Percentiles rank a stretch among this genome's conserved stretches.
Conservation (phyloP, 23 tunicate species). For the Botrylloides violaceus region DNA sequence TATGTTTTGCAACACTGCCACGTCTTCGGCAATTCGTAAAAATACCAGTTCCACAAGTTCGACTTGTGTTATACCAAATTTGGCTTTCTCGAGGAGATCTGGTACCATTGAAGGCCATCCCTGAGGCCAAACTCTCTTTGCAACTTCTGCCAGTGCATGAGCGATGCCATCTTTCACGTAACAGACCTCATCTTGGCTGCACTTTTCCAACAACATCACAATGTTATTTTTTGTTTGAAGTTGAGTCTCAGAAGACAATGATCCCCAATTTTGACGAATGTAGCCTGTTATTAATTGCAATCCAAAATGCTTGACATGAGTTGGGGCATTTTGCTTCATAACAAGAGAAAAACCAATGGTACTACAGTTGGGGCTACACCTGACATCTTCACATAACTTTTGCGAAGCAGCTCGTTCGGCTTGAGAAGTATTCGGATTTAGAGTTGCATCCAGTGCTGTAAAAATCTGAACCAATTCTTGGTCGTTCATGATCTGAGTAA, state of each 20-base stretch:
- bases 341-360: conserved; percentile 52
- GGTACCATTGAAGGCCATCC: conserved; percentile 68
- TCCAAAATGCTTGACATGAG: conserved; percentile 52
- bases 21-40: conserved; percentile 60
- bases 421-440: conserved; percentile 28
- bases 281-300: conserved; percentile 51
- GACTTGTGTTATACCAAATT: background rate
- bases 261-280: conserved; percentile 44
- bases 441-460: conserved; percentile 32
- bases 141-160: conserved; percentile 52
- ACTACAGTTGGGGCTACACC: conserved; percentile 19
- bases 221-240: conserved; percentile 21
- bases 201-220: conserved; percentile 10
- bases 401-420: conserved; percentile 35
- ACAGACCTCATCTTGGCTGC: conserved; percentile 15
- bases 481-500: conserved; percentile 38
- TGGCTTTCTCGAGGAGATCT: conserved; percentile 29
- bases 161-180: conserved; percentile 39
- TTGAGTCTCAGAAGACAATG: conserved; percentile 20
- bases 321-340: background rate
- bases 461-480: conserved; percentile 17
- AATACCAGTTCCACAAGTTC: conserved; percentile 50
- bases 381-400: conserved; percentile 50
- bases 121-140: conserved; percentile 80
- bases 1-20: conserved; percentile 52